Evolutionary conservation across 1,140 invertebrate genomes (phyloP).

Genomic region (Meloidogyne chitwoodi): DNA sequence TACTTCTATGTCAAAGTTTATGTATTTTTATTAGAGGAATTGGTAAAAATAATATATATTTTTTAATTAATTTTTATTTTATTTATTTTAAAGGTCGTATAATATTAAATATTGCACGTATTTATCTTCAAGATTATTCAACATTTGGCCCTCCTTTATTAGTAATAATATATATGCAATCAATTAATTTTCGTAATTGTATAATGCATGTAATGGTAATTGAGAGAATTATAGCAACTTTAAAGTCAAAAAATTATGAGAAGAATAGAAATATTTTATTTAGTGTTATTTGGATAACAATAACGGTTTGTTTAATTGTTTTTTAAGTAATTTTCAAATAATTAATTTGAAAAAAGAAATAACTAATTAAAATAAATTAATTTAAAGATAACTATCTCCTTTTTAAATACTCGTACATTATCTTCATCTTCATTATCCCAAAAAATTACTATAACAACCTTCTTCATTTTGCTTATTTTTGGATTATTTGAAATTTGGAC

Average conservation of each 20-base stretch:
- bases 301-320: background rate
- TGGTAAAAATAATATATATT: background rate
- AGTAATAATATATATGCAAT: background rate
- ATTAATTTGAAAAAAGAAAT: too few relatives aligned
- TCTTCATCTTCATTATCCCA: too few relatives aligned
- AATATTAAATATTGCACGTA: background rate
- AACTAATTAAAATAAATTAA: too few relatives aligned
- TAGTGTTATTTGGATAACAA: background rate
- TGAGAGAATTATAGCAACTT: background rate
- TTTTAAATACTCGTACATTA: too few relatives aligned
- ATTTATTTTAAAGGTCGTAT: background rate
- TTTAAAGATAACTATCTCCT: too few relatives aligned
- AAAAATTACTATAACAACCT: background rate
- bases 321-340: too few relatives aligned
- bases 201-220: conserved; percentile 11
- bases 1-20: conserved; percentile 6
- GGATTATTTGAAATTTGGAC: background rate
- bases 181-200: conserved; percentile 6
- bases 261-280: background rate
- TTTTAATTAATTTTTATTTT: background rate
- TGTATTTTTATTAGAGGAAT: conserved; percentile 17
- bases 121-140: background rate
- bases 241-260: conserved; percentile 4
- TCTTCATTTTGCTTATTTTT: background rate
- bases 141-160: background rate